Conservation (phyloP, 1,140 invertebrate species). For the Atopsyche davidsoni region DNA sequence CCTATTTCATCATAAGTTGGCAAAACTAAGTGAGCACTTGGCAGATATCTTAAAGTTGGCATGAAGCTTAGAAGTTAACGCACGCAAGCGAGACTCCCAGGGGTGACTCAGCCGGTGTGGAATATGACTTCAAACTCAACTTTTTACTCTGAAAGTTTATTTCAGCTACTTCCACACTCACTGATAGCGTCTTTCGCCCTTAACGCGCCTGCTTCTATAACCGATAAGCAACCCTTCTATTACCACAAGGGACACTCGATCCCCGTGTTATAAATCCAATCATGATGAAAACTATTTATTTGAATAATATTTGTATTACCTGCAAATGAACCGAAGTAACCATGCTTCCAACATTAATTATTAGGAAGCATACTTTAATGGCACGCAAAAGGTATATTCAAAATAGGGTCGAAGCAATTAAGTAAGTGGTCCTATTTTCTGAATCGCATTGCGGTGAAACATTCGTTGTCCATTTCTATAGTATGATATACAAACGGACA, state of each 20-base stretch:
- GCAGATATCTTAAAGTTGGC: neutral
- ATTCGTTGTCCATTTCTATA: too few relatives aligned
- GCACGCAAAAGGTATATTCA: too few relatives aligned
- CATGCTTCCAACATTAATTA: too few relatives aligned
- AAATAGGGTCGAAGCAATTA: too few relatives aligned
- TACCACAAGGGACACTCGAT: neutral
- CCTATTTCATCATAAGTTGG: neutral
- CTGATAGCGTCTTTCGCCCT: slow-evolving; percentile 12
- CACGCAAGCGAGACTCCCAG: slow-evolving; percentile 1
- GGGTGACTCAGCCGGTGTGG: slow-evolving; percentile 10
- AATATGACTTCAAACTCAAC: slow-evolving; percentile 25
- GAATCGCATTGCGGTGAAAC: too few relatives aligned
- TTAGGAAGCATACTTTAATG: too few relatives aligned
- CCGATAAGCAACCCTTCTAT: slow-evolving; percentile 13
- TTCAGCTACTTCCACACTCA: slow-evolving; percentile 8
- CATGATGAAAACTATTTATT: neutral
- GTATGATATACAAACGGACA: too few relatives aligned
- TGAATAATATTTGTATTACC: neutral
- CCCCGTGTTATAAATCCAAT: neutral
- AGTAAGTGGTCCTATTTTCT: too few relatives aligned
- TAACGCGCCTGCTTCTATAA: slow-evolving; percentile 16
- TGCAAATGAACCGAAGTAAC: too few relatives aligned
- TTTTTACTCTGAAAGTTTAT: slow-evolving; percentile 29
- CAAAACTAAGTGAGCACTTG: neutral
- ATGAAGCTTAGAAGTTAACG: neutral